A percentile compares a stretch with the other conserved stretches of the same genome.
Evolutionary conservation across 2,113 vertebrate genomes (phyloP).

Genomic region (Fulmarus glacialis): DNA sequence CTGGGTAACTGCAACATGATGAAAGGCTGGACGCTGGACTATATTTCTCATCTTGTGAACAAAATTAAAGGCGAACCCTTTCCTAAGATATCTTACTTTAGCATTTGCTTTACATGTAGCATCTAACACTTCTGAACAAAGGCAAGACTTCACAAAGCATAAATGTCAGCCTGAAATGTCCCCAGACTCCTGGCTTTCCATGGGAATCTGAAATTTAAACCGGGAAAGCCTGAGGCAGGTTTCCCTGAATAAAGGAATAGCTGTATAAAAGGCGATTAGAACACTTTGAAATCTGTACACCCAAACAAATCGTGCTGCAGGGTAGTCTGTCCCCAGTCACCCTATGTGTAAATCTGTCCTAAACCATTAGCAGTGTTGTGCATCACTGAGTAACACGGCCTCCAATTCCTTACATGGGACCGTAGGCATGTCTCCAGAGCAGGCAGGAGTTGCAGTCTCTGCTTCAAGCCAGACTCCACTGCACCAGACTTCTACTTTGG

Average conservation of each 20-base stretch:
- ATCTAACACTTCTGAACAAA: neutral
- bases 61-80: neutral
- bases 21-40: neutral
- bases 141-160: neutral
- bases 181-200: neutral
- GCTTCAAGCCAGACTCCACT: neutral
- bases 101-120: neutral
- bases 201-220: neutral
- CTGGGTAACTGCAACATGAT: neutral
- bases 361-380: neutral
- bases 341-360: neutral
- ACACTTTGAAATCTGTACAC: neutral
- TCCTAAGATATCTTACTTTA: neutral
- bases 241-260: neutral
- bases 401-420: neutral
- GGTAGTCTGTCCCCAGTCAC: neutral
- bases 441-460: neutral
- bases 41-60: neutral
- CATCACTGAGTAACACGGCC: neutral
- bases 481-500: neutral
- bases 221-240: neutral
- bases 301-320: neutral
- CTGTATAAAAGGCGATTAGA: neutral
- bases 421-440: rapidly evolving
- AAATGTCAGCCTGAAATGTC: neutral